Evolutionary conservation across 2,888 invertebrate genomes (phyloP), one percentile per base, ranked within the genome.

Genomic region (Litoditis marina): DNA sequence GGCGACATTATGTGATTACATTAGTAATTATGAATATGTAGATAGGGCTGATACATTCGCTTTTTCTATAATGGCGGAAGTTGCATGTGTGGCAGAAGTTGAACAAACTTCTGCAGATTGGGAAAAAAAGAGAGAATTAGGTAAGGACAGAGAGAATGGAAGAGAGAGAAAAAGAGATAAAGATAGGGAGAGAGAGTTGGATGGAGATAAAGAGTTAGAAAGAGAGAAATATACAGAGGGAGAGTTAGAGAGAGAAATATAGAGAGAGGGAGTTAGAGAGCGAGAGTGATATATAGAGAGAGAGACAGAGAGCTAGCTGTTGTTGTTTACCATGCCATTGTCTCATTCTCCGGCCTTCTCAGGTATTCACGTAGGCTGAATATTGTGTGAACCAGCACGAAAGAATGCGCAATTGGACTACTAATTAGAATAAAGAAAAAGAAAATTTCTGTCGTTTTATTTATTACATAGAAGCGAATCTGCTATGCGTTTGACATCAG

Each of bases 251-350:
- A 54, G 47, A 42, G 59, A 32, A 42, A 58, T 27, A 31, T 13
- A 46, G 46, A 19, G n/a, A 3, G n/a, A 16, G 4, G n/a, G 53
- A 56, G 28, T 49, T 28, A 44, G 36, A 52, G 44, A 60, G 30
- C 50, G 63, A 57, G 42, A 58, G 61, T 44, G 36, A 57, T 53
- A 61, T 62, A 62, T 6, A 51, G 44, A 42, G 47, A 54, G 47
- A 42, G 59, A 32, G 50, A 58, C 28, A 31, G 46, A 46, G 46
- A 19, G n/a, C 5, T 19, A 16, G 4, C 11, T 42, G 11, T 6
- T 42, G 16, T 3, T 42, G 16, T 19, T 19, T 42, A 3, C 42
- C 16, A 42, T 42, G 16, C 42, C 19, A 16, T 6, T 8, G 19
- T 3, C 19, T 19, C 42, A 8, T 42, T 42, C 3, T n/a, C n/a